Base-by-base conservation (phyloP, 1,140 invertebrate species). In the Homarus americanus region DNA sequence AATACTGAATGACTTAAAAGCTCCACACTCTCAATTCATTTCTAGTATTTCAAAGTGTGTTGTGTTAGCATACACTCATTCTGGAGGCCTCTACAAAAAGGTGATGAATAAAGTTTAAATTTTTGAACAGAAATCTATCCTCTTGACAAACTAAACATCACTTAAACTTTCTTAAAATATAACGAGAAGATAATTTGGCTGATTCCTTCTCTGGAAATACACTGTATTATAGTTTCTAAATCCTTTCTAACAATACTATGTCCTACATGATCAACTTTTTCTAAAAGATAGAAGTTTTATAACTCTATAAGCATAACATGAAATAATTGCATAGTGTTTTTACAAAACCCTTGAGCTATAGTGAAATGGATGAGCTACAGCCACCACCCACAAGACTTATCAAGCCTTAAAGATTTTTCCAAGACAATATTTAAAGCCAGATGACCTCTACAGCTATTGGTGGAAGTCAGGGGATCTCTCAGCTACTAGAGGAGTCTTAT, bases 331-430 rank as follows among this genome's bases (percentile, higher is more conserved):
- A 79, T 79, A 79, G 76, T 79, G 76, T 44, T 49, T 41, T 79
- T 79, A 79, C 76, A 79, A 79, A 79, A 24, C 76, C 40, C 76
- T 79, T 79, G 76, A 79, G 76, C 76, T 79, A 79, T 32, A 28
- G 76, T 79, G 40, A 44, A 79, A 44, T 49, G n/a, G 20, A 79
- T 79, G 40, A 44, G 24, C 40, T 41, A 79, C 17, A 79, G 24
- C 49, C 32, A 44, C n/a, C 12, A 58, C 32, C 40, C 76, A 79
- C 76, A 79, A 79, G 76, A 79, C 40, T 49, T 44, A 49, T 44
- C 76, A 79, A 79, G 63, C n/a, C 63, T 32, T 69, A 7, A 69
- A 28, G 5, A 32, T 69, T 28, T 32, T 32, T 69, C 9, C 17
- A 28, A 1, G 76, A 41, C 2, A 40, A 41, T n/a, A 32, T 79